phyloP scores from a whole-genome alignment of 2,113 vertebrate genomes.

The Laticauda laticaudata region DNA sequence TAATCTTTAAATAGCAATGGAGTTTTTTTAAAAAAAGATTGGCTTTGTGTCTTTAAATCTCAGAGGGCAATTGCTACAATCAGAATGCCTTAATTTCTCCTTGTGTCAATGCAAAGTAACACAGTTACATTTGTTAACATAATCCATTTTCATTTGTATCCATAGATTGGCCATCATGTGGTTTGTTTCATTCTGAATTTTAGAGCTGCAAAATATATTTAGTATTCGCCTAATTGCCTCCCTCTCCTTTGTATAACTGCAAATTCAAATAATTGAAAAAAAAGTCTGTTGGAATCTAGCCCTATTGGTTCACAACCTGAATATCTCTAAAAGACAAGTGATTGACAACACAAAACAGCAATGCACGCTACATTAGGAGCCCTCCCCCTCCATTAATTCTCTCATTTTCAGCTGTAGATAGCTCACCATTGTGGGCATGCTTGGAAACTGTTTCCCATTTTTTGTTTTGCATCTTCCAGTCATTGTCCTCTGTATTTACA shows the following conservation, averaged over 20 bases:
- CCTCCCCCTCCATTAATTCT: not conserved
- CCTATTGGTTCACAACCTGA: not conserved
- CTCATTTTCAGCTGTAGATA: not conserved
- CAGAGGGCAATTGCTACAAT: not conserved
- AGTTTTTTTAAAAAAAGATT: not conserved
- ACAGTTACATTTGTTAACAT: not conserved
- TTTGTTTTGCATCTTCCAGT: not conserved
- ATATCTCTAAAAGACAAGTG: not conserved
- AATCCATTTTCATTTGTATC: not conserved
- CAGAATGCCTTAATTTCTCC: not conserved
- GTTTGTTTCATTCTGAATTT: not conserved
- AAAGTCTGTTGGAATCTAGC: not conserved
- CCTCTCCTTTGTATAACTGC: not conserved
- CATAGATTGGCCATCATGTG: not conserved
- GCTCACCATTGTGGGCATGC: not conserved
- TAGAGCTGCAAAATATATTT: not conserved
- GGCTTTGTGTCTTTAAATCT: not conserved
- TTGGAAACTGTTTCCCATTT: not conserved
- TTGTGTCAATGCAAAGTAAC: not conserved
- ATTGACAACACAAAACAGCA: not conserved
- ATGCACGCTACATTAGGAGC: not conserved
- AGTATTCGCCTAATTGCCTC: not conserved
- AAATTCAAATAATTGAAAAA: not conserved
- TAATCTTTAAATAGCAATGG: not conserved
- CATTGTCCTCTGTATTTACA: not conserved